phyloP scores from a whole-genome alignment of 2,797 vertebrate species.

The Liasis olivaceus region DNA sequence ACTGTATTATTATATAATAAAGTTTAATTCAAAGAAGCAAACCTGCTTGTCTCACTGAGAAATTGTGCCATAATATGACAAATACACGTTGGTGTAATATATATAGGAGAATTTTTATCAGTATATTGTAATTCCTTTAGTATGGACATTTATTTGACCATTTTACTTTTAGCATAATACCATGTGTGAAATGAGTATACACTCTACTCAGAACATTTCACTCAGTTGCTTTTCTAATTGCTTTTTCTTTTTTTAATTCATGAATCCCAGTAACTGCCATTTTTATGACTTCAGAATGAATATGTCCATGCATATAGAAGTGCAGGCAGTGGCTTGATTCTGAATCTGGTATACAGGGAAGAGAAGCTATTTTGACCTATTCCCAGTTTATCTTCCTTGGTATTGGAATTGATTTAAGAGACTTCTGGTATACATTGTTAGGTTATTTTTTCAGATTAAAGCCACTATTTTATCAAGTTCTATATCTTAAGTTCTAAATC shows the following conservation, averaged over 20 bases:
- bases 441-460: background rate
- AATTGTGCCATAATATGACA: background rate
- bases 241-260: background rate
- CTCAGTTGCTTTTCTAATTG: background rate
- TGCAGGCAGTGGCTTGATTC: background rate
- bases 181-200: background rate
- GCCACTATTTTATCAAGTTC: background rate
- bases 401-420: background rate
- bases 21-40: background rate
- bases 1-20: background rate
- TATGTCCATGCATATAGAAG: background rate
- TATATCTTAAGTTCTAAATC: background rate
- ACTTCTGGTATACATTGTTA: no score
- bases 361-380: background rate
- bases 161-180: background rate
- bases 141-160: background rate
- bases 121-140: background rate
- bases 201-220: background rate
- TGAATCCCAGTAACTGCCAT: background rate
- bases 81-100: background rate
- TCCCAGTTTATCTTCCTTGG: background rate
- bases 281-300: background rate
- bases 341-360: background rate
- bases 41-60: background rate
- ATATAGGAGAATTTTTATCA: background rate